Evolutionary conservation across 2,888 invertebrate species (phyloP).

Genomic region (Thymelicus sylvestris): DNA sequence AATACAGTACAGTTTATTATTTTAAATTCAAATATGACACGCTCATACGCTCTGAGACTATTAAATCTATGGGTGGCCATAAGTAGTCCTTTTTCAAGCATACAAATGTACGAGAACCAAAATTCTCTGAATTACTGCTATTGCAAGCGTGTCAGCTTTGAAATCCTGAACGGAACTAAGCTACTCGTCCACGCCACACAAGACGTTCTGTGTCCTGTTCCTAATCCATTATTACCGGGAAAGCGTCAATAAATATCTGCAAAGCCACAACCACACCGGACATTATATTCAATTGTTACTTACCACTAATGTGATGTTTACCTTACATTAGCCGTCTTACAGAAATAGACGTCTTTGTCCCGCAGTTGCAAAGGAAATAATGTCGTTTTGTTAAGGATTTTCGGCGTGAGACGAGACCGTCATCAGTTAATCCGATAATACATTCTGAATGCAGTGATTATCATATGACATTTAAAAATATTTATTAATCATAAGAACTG

Average conservation of each 20-base stretch:
- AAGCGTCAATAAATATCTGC: conserved; percentile 66
- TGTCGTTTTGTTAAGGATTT: conserved; percentile 56
- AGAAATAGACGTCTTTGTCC: conserved; percentile 67
- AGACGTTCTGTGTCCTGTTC: conserved; percentile 59
- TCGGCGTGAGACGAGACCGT: conserved; percentile 49
- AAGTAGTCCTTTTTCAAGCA: too few species aligned
- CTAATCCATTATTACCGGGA: conserved; percentile 70
- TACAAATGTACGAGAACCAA: too few species aligned
- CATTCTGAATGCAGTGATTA: conserved; percentile 40
- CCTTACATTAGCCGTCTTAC: conserved; percentile 66
- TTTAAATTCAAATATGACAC: too few species aligned
- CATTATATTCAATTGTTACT: conserved; percentile 68
- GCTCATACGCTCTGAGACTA: too few species aligned
- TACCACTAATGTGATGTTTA: conserved; percentile 73
- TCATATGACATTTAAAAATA: conserved; percentile 14
- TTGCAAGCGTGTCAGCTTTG: conserved; percentile 15
- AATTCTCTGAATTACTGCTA: conserved; percentile 5
- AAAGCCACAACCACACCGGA: conserved; percentile 60
- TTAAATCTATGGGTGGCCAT: too few species aligned
- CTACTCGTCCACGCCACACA: conserved; percentile 70
- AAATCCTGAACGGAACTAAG: conserved; percentile 61
- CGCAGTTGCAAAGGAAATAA: conserved; percentile 56
- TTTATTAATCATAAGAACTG: conserved; percentile 2
- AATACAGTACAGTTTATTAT: too few species aligned
- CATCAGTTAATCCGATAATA: conserved; percentile 60